Conservation (phyloP, 2,113 vertebrate species). For the Hypocryptadius cinnamomeus region DNA sequence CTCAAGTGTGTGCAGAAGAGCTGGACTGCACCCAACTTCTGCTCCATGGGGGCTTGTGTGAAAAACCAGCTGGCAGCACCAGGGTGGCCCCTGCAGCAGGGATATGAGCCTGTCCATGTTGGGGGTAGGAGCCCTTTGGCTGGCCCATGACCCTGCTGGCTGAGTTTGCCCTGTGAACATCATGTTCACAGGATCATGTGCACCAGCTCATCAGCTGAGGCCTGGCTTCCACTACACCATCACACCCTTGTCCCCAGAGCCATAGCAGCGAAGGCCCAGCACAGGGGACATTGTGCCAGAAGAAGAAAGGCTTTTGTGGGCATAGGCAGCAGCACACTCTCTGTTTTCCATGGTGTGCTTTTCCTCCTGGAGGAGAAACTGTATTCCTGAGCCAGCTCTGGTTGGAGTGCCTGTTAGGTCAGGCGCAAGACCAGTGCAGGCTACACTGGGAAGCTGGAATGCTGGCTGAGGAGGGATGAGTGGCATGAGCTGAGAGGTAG, state of each 20-base stretch:
- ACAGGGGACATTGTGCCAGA: not conserved
- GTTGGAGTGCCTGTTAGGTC: not conserved
- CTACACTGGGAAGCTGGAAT: not conserved
- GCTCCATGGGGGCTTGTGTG: not conserved
- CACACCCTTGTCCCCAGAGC: not conserved
- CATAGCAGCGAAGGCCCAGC: not conserved
- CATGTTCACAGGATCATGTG: not conserved
- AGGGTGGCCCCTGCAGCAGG: not conserved
- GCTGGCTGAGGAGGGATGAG: not conserved
- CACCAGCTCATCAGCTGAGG: not conserved
- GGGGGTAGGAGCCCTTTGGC: not conserved
- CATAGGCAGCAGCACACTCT: not conserved
- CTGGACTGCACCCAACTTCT: not conserved
- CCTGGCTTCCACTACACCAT: not conserved
- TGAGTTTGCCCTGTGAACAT: not conserved
- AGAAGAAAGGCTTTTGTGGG: not conserved
- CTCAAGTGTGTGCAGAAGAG: not conserved
- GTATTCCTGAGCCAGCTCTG: not conserved
- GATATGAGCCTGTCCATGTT: rapidly evolving
- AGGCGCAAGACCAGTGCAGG: rapidly evolving
- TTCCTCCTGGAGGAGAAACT: not conserved
- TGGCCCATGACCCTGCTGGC: not conserved
- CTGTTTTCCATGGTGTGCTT: not conserved
- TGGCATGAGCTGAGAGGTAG: not conserved
- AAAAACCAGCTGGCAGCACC: not conserved